Base-by-base conservation (phyloP, 1,140 invertebrate genomes). In the Atta texana region DNA sequence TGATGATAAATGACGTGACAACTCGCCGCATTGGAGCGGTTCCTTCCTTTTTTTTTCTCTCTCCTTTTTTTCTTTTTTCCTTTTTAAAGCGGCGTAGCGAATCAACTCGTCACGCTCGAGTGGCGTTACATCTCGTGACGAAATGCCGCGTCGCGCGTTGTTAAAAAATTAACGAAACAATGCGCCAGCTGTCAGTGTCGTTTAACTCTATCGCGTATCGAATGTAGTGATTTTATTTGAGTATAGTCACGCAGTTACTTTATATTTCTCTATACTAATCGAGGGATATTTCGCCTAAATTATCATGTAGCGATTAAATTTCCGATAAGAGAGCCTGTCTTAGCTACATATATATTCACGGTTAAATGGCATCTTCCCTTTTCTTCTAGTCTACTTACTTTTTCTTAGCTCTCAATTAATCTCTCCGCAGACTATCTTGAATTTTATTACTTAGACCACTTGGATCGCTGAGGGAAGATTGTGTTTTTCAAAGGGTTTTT, bases 161-260 rank as follows among this genome's bases (percentile, higher is more conserved):
- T 90, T 86, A 86, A 90, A 77, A 86, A 87, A 53, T 77, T 90
- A 80, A 90, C 89, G 89, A 90, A 89, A 89, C 86, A 89, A 89
- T 86, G 84, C 49, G 49, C 18, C 86, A 12, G 57, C 78, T 53
- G 85, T 74, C 78, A 66, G 55, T 31, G 31, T 7, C 31, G 57
- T 34, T 72, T 64, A 64, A 78, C 64, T 34, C 28, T 71, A 63
- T 64, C 18, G 69, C 34, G n/a, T 44, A 44, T 59, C 80, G 80
- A 39, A 49, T 39, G 55, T 12, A 12, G 18, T 39, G 24, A 69
- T 82, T 82, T 63, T 21, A 28, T 69, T 66, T 3, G 7, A 31
- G 24, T 39, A 18, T 5, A 21, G 24, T 59, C 55, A 53, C 53
- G 68, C 24, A 18, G 8, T 61, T 31, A 14, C 7, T 39, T 44